These are phyloP conservation scores for Tragelaphus buxtoni DNA, from an alignment of 2,113 vertebrate genomes.

Conservation along the genomic window DNA sequence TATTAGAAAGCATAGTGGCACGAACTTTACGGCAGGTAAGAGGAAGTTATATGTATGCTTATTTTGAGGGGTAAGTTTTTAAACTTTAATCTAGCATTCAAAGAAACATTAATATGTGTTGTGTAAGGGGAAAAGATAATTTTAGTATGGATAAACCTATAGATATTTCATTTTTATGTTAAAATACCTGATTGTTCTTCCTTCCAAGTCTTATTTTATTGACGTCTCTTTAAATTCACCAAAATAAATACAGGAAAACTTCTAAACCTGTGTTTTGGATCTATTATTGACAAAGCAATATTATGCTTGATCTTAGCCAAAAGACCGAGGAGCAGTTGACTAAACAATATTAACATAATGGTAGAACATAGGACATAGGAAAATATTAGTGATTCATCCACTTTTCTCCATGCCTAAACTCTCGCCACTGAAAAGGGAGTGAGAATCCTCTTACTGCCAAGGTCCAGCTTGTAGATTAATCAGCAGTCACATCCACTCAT, in stretches of 20 bases:
- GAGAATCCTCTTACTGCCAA: neutral
- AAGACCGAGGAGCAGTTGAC: neutral
- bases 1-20: constrained; percentile 98
- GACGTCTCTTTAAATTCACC: neutral
- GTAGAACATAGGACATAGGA: neutral
- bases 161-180: constrained; percentile 12
- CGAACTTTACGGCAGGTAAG: constrained; percentile 95
- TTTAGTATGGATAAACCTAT: constrained; percentile 22
- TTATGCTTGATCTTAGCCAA: neutral
- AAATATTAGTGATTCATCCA: neutral
- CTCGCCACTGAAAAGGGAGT: neutral
- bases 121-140: neutral
- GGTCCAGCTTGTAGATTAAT: neutral
- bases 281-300: neutral
- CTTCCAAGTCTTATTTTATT: constrained; percentile 6
- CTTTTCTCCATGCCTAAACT: neutral
- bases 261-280: neutral
- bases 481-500: neutral
- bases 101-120: neutral
- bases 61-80: neutral
- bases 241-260: neutral
- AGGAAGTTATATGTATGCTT: neutral
- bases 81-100: neutral
- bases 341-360: neutral
- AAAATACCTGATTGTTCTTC: neutral